phyloP scores from a whole-genome alignment of 2,888 invertebrate species.

The Drosophila lacicola region DNA sequence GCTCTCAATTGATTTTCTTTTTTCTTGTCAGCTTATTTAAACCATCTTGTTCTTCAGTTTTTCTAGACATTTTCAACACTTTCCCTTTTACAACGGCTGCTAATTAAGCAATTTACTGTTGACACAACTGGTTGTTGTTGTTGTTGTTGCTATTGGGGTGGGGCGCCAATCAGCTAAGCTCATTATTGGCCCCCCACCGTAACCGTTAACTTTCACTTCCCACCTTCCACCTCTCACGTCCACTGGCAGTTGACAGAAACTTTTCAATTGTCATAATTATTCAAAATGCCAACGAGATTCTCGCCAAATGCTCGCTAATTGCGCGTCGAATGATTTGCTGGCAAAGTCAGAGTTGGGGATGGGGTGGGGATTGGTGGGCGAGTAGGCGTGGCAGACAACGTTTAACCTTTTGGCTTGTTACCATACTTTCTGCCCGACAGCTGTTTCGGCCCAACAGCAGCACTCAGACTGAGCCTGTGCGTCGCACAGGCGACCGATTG shows the following conservation, averaged over 20 bases:
- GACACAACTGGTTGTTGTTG: slow-evolving; percentile 28
- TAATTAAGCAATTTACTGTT: slow-evolving; percentile 72
- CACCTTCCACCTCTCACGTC: neutral
- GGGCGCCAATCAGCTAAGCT: slow-evolving; percentile 57
- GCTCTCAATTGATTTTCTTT: slow-evolving; percentile 6
- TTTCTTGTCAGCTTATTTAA: slow-evolving; percentile 1
- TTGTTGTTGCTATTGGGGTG: slow-evolving; percentile 12
- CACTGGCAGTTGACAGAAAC: slow-evolving; percentile 56
- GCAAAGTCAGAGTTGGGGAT: neutral
- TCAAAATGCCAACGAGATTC: slow-evolving; percentile 68
- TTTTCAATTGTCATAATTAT: slow-evolving; percentile 78
- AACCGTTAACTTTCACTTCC: too few species aligned
- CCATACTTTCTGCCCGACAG: slow-evolving; percentile 27
- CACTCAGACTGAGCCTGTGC: neutral
- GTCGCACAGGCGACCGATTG: neutral
- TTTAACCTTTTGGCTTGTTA: slow-evolving; percentile 49
- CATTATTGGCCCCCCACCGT: slow-evolving; percentile 36
- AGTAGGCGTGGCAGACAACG: slow-evolving; percentile 33
- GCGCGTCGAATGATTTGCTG: slow-evolving; percentile 29
- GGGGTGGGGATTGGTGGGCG: too few species aligned
- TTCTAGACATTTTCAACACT: slow-evolving; percentile 48
- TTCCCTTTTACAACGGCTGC: slow-evolving; percentile 18
- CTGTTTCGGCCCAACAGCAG: slow-evolving; percentile 8
- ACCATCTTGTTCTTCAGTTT: slow-evolving; percentile 19
- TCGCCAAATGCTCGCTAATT: slow-evolving; percentile 51